Percentiles rank a stretch among this genome's conserved stretches.
Conservation (phyloP, 64 coral and sea anemone genomes). For the Porites lutea region DNA sequence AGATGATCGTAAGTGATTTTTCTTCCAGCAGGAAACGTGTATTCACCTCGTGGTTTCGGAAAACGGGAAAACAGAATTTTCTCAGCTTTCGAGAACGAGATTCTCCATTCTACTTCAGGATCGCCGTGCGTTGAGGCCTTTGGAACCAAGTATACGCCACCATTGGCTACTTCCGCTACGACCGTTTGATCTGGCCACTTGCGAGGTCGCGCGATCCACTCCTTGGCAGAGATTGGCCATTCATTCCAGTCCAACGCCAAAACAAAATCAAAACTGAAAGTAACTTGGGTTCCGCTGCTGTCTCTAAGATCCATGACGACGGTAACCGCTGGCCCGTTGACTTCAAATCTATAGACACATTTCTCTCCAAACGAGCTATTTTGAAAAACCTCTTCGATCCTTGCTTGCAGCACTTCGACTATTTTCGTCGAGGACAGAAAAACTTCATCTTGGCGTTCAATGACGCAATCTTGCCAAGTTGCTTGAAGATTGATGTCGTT, state of each 20-base stretch:
- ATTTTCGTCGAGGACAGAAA: background rate
- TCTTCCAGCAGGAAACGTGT: conserved; percentile 23
- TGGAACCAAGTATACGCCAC: conserved; percentile 48
- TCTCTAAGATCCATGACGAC: conserved; percentile 11
- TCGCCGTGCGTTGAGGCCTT: conserved; percentile 45
- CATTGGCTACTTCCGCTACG: conserved; percentile 17
- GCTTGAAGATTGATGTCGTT: background rate
- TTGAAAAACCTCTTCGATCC: background rate
- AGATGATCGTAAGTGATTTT: conserved; percentile 11
- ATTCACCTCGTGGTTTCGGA: conserved; percentile 15
- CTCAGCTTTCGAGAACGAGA: conserved; percentile 53
- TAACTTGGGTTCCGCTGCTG: conserved; percentile 3
- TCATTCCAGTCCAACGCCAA: conserved; percentile 49
- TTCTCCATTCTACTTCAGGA: conserved; percentile 53
- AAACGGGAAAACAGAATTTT: conserved; percentile 32
- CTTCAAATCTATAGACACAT: conserved; percentile 12
- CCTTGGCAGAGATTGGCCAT: conserved; percentile 40
- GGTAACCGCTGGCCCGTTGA: conserved; percentile 5
- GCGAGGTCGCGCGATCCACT: conserved; percentile 27
- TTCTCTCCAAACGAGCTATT: background rate
- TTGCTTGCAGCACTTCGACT: background rate
- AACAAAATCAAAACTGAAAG: conserved; percentile 47
- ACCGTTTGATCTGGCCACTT: conserved; percentile 38
- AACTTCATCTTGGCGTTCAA: background rate
- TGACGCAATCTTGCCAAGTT: background rate